Conservation (phyloP, 2,888 invertebrate species). For the Oligia latruncula region DNA sequence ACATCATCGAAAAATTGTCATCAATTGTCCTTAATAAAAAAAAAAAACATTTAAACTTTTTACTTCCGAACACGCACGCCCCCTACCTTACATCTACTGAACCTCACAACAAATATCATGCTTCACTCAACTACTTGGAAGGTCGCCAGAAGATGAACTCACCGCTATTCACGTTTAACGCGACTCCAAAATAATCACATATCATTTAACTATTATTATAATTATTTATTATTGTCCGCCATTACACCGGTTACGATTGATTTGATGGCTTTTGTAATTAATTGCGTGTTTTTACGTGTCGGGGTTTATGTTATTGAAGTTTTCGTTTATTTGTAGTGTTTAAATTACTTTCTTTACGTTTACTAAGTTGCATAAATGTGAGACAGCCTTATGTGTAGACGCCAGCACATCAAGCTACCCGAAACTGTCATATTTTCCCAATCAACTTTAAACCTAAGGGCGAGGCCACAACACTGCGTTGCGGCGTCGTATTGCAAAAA, state of each 20-base stretch:
- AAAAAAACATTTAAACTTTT: background rate
- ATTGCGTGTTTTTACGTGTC: background rate
- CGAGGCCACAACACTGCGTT: too few relatives aligned
- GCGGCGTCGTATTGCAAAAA: too few relatives aligned
- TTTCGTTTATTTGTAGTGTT: background rate
- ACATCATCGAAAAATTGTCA: background rate
- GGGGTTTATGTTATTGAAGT: background rate
- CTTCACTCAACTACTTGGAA: slow-evolving; percentile 56
- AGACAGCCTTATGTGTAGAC: background rate
- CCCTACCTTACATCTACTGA: slow-evolving; percentile 18
- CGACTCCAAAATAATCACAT: slow-evolving; percentile 54
- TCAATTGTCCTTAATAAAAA: background rate
- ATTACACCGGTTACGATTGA: slow-evolving; percentile 2
- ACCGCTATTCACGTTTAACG: slow-evolving; percentile 54
- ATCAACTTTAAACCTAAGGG: too few relatives aligned
- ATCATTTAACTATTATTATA: slow-evolving; percentile 15
- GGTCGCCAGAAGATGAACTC: slow-evolving; percentile 64
- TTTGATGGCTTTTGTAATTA: slow-evolving; percentile 24
- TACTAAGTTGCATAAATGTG: background rate
- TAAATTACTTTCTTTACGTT: background rate
- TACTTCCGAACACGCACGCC: slow-evolving; percentile 30
- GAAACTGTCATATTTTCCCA: too few relatives aligned
- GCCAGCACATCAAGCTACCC: too few relatives aligned
- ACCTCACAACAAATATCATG: slow-evolving; percentile 31
- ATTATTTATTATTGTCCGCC: slow-evolving; percentile 3